phyloP scores from a whole-genome alignment of 1,140 invertebrate genomes.

The Agrilus planipennis region DNA sequence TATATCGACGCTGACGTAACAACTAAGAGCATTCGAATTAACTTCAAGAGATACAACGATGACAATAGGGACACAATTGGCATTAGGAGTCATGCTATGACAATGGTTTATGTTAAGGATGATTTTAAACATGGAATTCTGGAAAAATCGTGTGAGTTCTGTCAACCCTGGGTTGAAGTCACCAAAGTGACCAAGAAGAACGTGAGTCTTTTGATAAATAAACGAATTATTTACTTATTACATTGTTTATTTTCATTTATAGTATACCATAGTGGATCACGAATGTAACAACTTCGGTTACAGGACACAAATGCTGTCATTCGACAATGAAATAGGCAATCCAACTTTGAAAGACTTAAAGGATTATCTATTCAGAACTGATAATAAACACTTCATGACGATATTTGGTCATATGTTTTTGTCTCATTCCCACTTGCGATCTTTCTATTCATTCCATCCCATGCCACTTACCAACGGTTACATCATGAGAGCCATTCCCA shows the following conservation, averaged over 20 bases:
- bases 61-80: constrained; percentile 23
- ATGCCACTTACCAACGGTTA: neutral
- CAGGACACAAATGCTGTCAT: constrained; percentile 18
- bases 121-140: constrained; percentile 25
- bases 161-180: constrained; percentile 24
- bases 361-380: no score
- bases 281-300: constrained; percentile 27
- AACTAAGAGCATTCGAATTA: constrained; percentile 22
- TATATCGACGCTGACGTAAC: constrained; percentile 25
- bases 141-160: constrained; percentile 23
- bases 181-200: constrained; percentile 20
- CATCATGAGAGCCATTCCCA: no score
- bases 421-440: neutral
- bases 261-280: constrained; percentile 17
- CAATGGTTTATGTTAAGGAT: constrained; percentile 25
- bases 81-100: constrained; percentile 20
- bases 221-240: neutral
- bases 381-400: constrained; percentile 4
- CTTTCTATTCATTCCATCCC: neutral
- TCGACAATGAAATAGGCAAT: constrained; percentile 35
- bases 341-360: no score
- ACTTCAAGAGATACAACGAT: constrained; percentile 23
- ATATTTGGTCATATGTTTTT: neutral
- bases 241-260: constrained; percentile 7
- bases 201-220: constrained; percentile 16